Conservation (phyloP, 1,140 invertebrate genomes). For the Lycorma delicatula region DNA sequence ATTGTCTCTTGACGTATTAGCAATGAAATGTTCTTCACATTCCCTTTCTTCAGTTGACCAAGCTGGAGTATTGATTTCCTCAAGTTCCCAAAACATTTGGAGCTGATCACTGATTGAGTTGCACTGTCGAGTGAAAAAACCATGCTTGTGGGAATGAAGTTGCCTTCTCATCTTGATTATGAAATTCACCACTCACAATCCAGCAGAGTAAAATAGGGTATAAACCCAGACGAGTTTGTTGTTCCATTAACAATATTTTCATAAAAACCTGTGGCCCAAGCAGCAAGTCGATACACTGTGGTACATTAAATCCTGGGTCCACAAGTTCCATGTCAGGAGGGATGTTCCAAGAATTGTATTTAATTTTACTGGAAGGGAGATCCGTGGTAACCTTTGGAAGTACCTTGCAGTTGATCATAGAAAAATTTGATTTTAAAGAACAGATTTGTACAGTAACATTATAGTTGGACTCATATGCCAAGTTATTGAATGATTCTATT, state of each 20-base stretch:
- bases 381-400: not conserved
- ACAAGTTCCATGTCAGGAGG: not conserved
- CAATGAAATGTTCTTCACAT: slow-evolving; percentile 3
- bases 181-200: not conserved
- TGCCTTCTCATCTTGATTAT: not conserved
- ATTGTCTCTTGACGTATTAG: not conserved
- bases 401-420: not conserved
- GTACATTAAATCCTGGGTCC: not conserved
- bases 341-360: not conserved
- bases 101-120: not conserved
- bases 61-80: not conserved
- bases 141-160: not conserved
- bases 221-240: not conserved
- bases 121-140: not conserved
- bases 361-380: not conserved
- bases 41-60: slow-evolving; percentile 1
- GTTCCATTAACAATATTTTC: not conserved
- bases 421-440: not conserved
- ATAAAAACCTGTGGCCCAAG: not conserved
- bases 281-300: not conserved
- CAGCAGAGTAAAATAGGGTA: not conserved
- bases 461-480: too few relatives aligned
- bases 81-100: not conserved
- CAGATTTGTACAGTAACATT: not conserved
- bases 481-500: too few relatives aligned